These are phyloP conservation scores for Pangasius larnaudii DNA, from an alignment of 2,797 vertebrate species.

Conservation along the genomic window DNA sequence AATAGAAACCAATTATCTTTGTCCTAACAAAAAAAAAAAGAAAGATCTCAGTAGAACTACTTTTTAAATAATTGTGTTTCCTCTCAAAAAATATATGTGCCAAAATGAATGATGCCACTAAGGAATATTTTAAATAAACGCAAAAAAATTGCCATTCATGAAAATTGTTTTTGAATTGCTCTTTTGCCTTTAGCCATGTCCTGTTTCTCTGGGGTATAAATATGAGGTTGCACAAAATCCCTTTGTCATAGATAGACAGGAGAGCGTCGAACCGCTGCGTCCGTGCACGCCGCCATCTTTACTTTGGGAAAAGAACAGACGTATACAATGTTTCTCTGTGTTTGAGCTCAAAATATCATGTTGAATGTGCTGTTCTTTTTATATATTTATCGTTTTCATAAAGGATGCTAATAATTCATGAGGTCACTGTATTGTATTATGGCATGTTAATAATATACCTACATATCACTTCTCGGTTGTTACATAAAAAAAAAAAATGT, in stretches of 20 bases:
- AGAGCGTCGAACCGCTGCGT: too few relatives aligned
- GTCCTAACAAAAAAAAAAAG: not conserved
- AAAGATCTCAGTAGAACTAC: too few relatives aligned
- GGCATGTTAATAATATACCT: not conserved
- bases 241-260: not conserved
- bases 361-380: not conserved
- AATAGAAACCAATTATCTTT: not conserved
- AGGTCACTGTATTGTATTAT: not conserved
- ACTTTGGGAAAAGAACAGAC: not conserved
- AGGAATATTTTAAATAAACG: not conserved
- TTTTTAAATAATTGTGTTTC: not conserved
- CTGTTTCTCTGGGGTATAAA: not conserved
- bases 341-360: not conserved
- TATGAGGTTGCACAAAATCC: not conserved
- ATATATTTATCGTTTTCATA: not conserved
- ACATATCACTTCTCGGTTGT: not conserved
- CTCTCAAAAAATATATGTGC: not conserved
- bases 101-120: not conserved
- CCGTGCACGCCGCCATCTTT: too few relatives aligned
- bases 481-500: not conserved
- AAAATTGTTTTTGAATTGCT: not conserved
- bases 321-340: not conserved
- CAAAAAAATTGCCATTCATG: too few relatives aligned
- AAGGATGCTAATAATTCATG: not conserved
- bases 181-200: not conserved